A percentile compares a stretch with the other conserved stretches of the same genome.
Conservation (phyloP, 2,113 vertebrate genomes). For the Takifugu flavidus region DNA sequence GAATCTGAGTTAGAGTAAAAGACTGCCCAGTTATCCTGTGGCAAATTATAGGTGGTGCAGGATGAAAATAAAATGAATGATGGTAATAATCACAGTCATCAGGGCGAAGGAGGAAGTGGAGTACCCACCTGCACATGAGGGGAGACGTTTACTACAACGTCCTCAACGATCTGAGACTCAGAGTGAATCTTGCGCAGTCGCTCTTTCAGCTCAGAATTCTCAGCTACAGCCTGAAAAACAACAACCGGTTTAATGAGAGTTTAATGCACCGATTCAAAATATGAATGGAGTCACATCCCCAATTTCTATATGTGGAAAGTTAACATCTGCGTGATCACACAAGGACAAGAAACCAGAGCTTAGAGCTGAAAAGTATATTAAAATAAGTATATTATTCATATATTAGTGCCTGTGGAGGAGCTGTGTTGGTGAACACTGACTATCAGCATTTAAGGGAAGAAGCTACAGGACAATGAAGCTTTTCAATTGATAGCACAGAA, state of each 20-base stretch:
- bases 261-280: constrained; percentile 19
- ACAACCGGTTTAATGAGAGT: constrained; percentile 67
- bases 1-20: constrained; percentile 13
- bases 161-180: constrained; percentile 88
- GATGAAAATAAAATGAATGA: constrained; percentile 33
- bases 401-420: no score
- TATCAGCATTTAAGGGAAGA: not conserved
- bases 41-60: constrained; percentile 30
- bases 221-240: constrained; percentile 89
- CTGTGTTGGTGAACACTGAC: no score
- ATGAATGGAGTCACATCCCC: no score
- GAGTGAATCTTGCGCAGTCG: constrained; percentile 95
- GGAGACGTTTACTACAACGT: constrained; percentile 82
- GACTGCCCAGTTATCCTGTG: constrained; percentile 44
- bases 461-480: constrained; percentile 16
- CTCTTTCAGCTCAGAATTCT: constrained; percentile 95
- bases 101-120: constrained; percentile 22
- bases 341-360: no score
- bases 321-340: no score
- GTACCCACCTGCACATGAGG: constrained; percentile 90
- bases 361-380: no score
- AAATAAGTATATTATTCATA: no score
- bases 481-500: no score
- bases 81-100: constrained; percentile 29
- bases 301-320: not conserved